phyloP scores from a whole-genome alignment of 1,140 invertebrate species.

The Zaprionus ghesquierei region DNA sequence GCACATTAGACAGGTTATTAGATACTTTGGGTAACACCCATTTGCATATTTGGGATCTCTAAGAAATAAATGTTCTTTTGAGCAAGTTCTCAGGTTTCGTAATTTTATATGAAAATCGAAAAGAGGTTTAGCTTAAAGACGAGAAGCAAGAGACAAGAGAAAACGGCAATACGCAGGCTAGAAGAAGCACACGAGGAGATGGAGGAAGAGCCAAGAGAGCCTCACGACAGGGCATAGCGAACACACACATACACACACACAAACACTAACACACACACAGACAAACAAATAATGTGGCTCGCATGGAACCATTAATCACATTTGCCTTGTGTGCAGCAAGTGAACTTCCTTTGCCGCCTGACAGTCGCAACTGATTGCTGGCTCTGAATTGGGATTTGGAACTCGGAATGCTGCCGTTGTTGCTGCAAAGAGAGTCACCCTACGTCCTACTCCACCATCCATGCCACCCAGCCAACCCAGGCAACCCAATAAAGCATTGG shows the following conservation, averaged over 20 bases:
- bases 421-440: constrained; percentile 48
- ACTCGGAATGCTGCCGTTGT: constrained; percentile 70
- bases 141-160: constrained; percentile 29
- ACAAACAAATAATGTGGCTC: constrained; percentile 68
- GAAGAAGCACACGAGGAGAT: background rate
- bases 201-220: constrained; percentile 30
- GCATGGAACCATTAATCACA: constrained; percentile 77
- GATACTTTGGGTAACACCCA: constrained; percentile 32
- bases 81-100: constrained; percentile 35
- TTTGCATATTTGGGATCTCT: constrained; percentile 26
- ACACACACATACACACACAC: constrained; percentile 25
- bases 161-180: constrained; percentile 28
- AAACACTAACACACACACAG: constrained; percentile 17
- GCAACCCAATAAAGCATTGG: constrained; percentile 17
- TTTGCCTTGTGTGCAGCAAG: constrained; percentile 79
- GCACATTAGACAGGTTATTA: constrained; percentile 50
- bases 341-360: constrained; percentile 82
- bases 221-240: constrained; percentile 45
- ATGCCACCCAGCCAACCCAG: constrained; percentile 6
- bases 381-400: constrained; percentile 75
- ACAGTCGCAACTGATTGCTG: constrained; percentile 82
- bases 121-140: constrained; percentile 69
- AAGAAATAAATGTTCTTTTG: constrained; percentile 1
- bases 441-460: background rate
- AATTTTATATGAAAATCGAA: constrained; percentile 56